phyloP scores from a whole-genome alignment of 2,797 vertebrate genomes.

The Tragopan temminckii region DNA sequence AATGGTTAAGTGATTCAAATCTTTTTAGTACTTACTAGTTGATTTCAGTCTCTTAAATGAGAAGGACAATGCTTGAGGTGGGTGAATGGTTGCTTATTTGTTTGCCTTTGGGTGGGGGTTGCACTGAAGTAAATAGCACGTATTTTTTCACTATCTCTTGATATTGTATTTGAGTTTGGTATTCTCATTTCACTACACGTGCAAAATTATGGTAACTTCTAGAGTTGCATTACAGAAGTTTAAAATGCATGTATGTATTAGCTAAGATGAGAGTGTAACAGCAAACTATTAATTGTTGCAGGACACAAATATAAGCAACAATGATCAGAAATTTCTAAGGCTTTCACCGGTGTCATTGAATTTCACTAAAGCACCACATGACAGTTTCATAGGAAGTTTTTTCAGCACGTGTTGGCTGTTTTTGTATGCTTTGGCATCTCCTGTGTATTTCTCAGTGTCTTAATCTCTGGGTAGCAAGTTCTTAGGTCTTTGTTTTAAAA shows the following conservation, averaged over 20 bases:
- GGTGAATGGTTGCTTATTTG: neutral
- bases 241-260: neutral
- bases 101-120: neutral
- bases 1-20: neutral
- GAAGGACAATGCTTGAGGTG: neutral
- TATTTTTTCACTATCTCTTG: neutral
- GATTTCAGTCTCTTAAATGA: neutral
- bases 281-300: neutral
- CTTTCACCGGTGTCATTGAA: neutral
- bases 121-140: neutral
- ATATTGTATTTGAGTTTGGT: neutral
- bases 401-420: constrained; percentile 9
- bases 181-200: neutral
- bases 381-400: neutral
- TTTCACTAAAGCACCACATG: neutral
- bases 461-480: neutral
- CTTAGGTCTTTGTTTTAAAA: neutral
- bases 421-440: neutral
- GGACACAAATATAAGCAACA: neutral
- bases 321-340: neutral
- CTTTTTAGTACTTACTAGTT: neutral
- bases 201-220: neutral
- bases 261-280: neutral
- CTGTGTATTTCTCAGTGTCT: neutral
- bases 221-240: neutral